Evolutionary conservation across 2,113 vertebrate species (phyloP).

Genomic region (Tachuris rubrigastra): DNA sequence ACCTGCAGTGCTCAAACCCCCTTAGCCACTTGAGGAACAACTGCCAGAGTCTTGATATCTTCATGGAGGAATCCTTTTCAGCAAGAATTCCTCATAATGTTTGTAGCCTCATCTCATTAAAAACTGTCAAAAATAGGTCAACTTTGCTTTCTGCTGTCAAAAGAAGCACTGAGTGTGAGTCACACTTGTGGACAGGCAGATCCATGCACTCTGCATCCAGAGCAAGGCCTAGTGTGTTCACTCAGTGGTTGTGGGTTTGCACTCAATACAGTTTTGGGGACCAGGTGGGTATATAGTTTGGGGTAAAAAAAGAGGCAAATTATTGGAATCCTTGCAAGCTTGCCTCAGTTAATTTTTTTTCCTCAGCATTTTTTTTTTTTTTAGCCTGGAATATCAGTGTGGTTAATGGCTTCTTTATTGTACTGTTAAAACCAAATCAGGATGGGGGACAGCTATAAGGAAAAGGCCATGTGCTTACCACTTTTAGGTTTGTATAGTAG

Average conservation of each 20-base stretch:
- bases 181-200: not conserved
- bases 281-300: not conserved
- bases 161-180: not conserved
- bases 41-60: not conserved
- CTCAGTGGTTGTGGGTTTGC: not conserved
- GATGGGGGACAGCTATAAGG: not conserved
- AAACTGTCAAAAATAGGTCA: slow-evolving; percentile 30
- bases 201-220: not conserved
- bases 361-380: not conserved
- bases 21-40: not conserved
- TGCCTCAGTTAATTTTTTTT: not conserved
- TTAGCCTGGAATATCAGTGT: not conserved
- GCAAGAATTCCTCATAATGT: not conserved
- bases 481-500: not conserved
- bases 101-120: slow-evolving; percentile 6
- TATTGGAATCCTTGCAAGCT: not conserved
- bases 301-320: not conserved
- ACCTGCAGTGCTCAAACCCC: not conserved
- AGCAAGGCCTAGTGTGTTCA: not conserved
- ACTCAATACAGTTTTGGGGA: accelerated
- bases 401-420: not conserved
- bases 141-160: not conserved
- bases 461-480: not conserved
- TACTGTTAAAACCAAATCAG: not conserved
- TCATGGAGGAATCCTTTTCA: not conserved